These are phyloP conservation scores for Cepaea hortensis DNA, from an alignment of 2,888 invertebrate species.

Conservation along the genomic window DNA sequence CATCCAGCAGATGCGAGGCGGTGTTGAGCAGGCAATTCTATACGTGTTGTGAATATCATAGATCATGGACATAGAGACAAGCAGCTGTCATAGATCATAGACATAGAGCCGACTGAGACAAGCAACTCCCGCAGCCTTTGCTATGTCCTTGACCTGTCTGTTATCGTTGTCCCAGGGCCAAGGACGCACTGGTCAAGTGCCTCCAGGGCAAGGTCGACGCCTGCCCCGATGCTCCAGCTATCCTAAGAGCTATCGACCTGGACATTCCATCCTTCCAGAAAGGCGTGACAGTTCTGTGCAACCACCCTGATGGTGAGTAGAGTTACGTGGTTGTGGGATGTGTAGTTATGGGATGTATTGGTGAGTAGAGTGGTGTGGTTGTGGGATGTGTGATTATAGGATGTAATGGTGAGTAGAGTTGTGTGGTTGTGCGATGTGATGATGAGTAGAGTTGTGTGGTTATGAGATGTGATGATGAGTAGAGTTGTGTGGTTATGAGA, in stretches of 20 bases:
- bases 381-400: not conserved
- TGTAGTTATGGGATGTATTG: not conserved
- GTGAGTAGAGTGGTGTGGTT: constrained; percentile 36
- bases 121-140: too few species aligned
- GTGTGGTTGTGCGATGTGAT: not conserved
- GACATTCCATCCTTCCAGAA: constrained; percentile 53
- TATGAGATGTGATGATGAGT: too few species aligned
- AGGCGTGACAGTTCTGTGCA: constrained; percentile 50
- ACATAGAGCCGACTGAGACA: too few species aligned
- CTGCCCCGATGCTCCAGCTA: constrained; percentile 52
- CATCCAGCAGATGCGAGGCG: too few species aligned
- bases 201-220: constrained; percentile 46
- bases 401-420: constrained; percentile 36
- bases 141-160: too few species aligned
- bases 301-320: constrained; percentile 46
- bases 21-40: too few species aligned
- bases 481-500: too few species aligned
- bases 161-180: constrained; percentile 32
- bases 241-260: constrained; percentile 48
- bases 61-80: too few species aligned
- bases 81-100: too few species aligned
- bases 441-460: constrained; percentile 39
- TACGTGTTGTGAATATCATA: too few species aligned
- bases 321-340: not conserved
- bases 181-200: constrained; percentile 47